Conservation (phyloP, 2,113 vertebrate species). For the Laterallus jamaicensis region DNA sequence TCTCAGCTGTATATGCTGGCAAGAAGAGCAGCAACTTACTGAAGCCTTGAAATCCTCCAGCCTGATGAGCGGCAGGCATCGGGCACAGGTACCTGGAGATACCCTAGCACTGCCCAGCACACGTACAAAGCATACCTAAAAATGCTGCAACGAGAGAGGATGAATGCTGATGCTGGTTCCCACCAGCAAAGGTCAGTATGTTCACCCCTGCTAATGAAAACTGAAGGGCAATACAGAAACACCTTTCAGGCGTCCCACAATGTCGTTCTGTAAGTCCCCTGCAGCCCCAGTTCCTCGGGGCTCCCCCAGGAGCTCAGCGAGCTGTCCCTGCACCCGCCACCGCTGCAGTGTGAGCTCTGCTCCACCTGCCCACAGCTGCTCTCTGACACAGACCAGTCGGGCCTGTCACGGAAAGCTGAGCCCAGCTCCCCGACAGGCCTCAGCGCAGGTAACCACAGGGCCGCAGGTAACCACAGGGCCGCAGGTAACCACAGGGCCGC, state of each 20-base stretch:
- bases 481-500: no score
- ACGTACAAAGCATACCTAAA: not conserved
- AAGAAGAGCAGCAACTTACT: not conserved
- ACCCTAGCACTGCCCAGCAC: not conserved
- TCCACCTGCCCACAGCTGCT: not conserved
- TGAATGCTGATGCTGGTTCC: not conserved
- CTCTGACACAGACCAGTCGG: constrained; percentile 1
- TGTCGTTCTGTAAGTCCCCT: not conserved
- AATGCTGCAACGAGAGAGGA: not conserved
- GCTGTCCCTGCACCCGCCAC: not conserved
- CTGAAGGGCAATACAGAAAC: not conserved
- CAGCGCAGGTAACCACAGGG: no score
- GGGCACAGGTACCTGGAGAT: rapidly evolving
- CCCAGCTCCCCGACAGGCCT: not conserved
- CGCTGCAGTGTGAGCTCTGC: not conserved
- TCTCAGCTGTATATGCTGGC: not conserved
- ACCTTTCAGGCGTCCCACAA: not conserved
- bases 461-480: no score
- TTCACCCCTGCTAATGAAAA: not conserved
- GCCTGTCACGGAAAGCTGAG: not conserved
- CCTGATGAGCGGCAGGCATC: not conserved
- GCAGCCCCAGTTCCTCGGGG: not conserved
- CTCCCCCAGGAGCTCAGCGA: not conserved
- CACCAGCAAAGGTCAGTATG: not conserved
- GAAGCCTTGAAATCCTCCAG: not conserved